A percentile compares a stretch with the other conserved stretches of the same genome.
Conservation (phyloP, 2,113 vertebrate genomes). For the Chlamydotis undulata region DNA sequence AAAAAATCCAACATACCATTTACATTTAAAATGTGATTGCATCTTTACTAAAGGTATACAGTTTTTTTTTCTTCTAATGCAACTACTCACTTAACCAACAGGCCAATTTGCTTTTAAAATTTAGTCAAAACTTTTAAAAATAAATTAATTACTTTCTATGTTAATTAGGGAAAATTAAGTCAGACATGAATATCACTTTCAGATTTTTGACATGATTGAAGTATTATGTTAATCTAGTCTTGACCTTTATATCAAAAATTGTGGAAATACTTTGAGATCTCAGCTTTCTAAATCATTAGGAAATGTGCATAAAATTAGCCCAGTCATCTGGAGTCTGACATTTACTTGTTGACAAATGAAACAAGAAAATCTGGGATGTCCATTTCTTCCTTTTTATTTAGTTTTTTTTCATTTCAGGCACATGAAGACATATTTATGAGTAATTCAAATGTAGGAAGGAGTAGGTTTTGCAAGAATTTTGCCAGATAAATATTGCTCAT, state of each 20-base stretch:
- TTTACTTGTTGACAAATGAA: not conserved
- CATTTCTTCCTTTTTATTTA: not conserved
- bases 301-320: slow-evolving; percentile 23
- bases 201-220: slow-evolving; percentile 2
- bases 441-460: not conserved
- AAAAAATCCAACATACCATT: rapidly evolving
- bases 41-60: not conserved
- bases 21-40: not conserved
- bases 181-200: not conserved
- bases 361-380: not conserved
- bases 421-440: not conserved
- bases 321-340: slow-evolving; percentile 35
- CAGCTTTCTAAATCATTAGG: not conserved
- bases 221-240: slow-evolving; percentile 17
- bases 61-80: not conserved
- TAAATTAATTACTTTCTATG: not conserved
- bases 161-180: not conserved
- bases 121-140: not conserved
- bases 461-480: not conserved
- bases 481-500: not conserved
- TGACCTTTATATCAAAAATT: slow-evolving; percentile 44
- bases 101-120: not conserved
- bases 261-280: slow-evolving; percentile 13
- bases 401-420: not conserved
- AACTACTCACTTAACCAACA: not conserved